These are phyloP conservation scores for Junco hyemalis DNA, from an alignment of 2,113 vertebrate genomes.

Conservation along the genomic window DNA sequence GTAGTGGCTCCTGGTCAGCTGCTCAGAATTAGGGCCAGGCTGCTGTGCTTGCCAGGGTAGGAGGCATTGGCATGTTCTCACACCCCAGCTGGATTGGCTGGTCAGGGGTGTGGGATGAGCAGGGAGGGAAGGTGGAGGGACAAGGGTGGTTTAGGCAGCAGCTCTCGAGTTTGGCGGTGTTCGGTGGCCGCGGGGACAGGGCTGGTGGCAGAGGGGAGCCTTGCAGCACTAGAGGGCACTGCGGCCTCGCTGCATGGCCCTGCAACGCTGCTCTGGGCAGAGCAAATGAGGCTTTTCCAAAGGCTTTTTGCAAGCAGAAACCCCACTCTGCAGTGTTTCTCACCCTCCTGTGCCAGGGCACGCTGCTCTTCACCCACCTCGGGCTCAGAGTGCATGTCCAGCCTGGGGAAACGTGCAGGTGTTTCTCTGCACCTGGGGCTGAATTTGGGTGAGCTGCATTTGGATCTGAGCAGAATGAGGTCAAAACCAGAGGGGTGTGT, in stretches of 20 bases:
- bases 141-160: fast-evolving
- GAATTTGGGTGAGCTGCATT: neutral
- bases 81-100: fast-evolving
- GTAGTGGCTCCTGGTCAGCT: neutral
- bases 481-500: neutral
- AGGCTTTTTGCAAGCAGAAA: neutral
- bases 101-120: neutral
- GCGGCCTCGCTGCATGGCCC: neutral
- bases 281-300: neutral
- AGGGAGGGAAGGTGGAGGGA: neutral
- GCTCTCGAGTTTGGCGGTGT: neutral
- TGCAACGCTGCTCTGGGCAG: fast-evolving
- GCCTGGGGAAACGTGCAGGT: fast-evolving
- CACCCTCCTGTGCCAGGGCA: neutral
- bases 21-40: neutral
- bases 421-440: neutral
- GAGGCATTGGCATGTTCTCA: fast-evolving
- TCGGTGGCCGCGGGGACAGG: neutral
- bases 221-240: constrained; percentile 65
- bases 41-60: neutral
- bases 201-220: neutral
- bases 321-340: neutral
- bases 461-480: neutral
- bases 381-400: fast-evolving
- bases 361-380: neutral